A percentile compares a stretch with the other conserved stretches of the same genome.
phyloP scores from a whole-genome alignment of 2,113 vertebrate genomes.

The Charadrius vociferus region DNA sequence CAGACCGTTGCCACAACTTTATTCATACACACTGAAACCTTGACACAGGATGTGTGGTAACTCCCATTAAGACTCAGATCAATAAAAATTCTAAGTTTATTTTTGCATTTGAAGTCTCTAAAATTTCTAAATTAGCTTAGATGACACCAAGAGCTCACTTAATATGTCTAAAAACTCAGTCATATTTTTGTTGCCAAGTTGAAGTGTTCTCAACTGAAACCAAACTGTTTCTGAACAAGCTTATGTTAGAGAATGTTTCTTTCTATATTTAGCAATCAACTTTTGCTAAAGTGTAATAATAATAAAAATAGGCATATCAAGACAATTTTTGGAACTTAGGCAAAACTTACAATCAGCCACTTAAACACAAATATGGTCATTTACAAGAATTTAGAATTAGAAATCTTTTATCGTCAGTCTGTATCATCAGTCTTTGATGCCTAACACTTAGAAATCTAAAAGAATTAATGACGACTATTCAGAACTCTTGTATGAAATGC shows the following conservation, averaged over 20 bases:
- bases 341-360: not conserved
- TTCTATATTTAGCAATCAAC: not conserved
- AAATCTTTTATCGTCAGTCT: not conserved
- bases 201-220: not conserved
- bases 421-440: not conserved
- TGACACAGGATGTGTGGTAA: not conserved
- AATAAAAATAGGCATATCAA: not conserved
- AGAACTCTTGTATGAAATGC: not conserved
- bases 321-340: not conserved
- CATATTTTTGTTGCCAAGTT: not conserved
- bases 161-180: not conserved
- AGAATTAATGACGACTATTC: conserved; percentile 32
- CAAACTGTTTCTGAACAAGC: not conserved
- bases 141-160: not conserved
- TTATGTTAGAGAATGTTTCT: not conserved
- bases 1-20: not conserved
- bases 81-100: not conserved
- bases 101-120: not conserved
- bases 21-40: not conserved
- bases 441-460: conserved; percentile 5
- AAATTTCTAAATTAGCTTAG: not conserved
- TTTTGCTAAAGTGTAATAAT: not conserved
- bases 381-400: not conserved
- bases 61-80: not conserved
- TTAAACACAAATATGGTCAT: not conserved